Conservation (phyloP, 2,888 invertebrate genomes). For the Cremastinae sp. region DNA sequence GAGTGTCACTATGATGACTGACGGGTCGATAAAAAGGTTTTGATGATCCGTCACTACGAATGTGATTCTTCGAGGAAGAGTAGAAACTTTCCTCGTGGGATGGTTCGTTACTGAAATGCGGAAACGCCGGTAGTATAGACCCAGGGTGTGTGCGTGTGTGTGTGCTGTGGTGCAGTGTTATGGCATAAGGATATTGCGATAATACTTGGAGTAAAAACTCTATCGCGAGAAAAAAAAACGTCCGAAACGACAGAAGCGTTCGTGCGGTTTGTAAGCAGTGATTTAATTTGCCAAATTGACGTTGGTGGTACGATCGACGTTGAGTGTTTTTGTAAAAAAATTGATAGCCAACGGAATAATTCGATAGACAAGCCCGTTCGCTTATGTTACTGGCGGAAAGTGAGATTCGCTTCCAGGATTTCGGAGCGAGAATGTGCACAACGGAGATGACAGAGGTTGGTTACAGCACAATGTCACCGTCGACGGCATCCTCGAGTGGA, state of each 20-base stretch:
- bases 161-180: slow-evolving; percentile 49
- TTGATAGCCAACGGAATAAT: not conserved
- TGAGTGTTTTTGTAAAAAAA: not conserved
- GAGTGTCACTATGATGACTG: slow-evolving; percentile 28
- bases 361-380: slow-evolving; percentile 17
- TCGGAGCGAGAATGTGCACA: slow-evolving; percentile 75
- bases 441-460: slow-evolving; percentile 78
- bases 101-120: slow-evolving; percentile 39
- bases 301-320: not conserved
- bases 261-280: too few relatives aligned
- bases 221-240: not conserved
- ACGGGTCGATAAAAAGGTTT: not conserved
- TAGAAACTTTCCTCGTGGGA: not conserved
- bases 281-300: not conserved
- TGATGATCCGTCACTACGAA: slow-evolving; percentile 24
- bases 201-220: not conserved
- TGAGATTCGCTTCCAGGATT: slow-evolving; percentile 60
- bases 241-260: not conserved
- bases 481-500: slow-evolving; percentile 75
- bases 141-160: slow-evolving; percentile 40
- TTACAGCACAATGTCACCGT: slow-evolving; percentile 76
- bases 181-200: not conserved
- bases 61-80: not conserved
- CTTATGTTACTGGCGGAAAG: slow-evolving; percentile 59
- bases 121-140: slow-evolving; percentile 53